phyloP scores from a whole-genome alignment of 2,888 invertebrate species.

The Linnaemya tessellans region DNA sequence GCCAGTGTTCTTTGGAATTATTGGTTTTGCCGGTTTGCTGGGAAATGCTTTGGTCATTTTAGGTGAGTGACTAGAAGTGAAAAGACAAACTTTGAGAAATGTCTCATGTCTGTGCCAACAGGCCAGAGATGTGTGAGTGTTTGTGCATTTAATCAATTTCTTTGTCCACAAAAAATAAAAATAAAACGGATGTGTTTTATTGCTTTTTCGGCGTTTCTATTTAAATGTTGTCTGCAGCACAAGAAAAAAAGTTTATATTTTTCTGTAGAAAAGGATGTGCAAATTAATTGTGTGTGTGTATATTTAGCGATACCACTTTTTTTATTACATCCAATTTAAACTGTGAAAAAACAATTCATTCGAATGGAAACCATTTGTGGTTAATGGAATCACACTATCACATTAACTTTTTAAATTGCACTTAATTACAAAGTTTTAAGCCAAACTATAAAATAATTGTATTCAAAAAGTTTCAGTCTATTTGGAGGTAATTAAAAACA shows the following conservation, averaged over 20 bases:
- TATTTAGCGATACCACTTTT: background rate
- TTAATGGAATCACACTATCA: background rate
- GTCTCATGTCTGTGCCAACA: background rate
- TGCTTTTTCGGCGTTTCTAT: background rate
- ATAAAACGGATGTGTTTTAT: slow-evolving; percentile 32
- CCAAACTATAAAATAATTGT: too few species aligned
- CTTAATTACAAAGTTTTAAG: too few species aligned
- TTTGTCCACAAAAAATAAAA: background rate
- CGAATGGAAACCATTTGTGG: background rate
- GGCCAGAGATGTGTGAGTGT: background rate
- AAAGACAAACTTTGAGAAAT: background rate
- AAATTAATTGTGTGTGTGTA: background rate
- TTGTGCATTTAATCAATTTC: background rate
- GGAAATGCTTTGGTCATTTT: slow-evolving; percentile 95
- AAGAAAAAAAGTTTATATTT: background rate
- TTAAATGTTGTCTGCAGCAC: background rate
- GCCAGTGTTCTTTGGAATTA: slow-evolving; percentile 92
- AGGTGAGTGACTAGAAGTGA: slow-evolving; percentile 78
- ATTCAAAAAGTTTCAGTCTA: too few species aligned
- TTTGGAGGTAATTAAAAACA: too few species aligned
- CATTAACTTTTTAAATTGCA: background rate
- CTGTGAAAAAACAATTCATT: background rate
- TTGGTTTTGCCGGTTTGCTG: slow-evolving; percentile 93
- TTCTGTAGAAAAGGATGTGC: background rate
- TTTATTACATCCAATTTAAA: background rate